phyloP scores from a whole-genome alignment of 1,140 invertebrate species.

The Myzus persicae region DNA sequence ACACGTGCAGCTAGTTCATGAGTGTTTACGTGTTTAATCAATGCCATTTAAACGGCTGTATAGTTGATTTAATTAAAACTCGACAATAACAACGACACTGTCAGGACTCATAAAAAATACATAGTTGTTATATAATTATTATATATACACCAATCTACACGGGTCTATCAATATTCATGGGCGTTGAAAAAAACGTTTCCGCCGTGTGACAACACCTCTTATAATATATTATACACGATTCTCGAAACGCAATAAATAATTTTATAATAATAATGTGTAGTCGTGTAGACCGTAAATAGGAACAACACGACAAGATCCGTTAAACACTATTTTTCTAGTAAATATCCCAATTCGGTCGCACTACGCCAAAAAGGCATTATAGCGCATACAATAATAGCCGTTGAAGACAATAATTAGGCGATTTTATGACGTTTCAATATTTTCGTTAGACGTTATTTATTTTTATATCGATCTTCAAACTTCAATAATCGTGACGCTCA shows the following conservation, averaged over 20 bases:
- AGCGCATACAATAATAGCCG: too few species aligned
- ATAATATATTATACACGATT: neutral
- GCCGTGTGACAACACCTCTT: slow-evolving; percentile 19
- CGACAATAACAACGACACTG: neutral
- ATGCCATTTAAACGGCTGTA: neutral
- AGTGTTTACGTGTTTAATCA: slow-evolving; percentile 6
- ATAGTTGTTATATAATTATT: neutral
- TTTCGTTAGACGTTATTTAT: too few species aligned
- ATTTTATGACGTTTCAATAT: too few species aligned
- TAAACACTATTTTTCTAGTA: neutral
- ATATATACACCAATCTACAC: neutral
- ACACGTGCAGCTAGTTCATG: neutral
- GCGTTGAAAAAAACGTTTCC: slow-evolving; percentile 27
- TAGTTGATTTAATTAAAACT: slow-evolving; percentile 34
- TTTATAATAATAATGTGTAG: neutral
- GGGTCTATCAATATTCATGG: slow-evolving; percentile 25
- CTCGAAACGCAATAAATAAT: neutral
- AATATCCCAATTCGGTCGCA: neutral
- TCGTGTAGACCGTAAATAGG: neutral
- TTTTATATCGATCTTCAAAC: too few species aligned
- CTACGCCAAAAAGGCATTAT: neutral
- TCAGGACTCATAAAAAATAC: neutral
- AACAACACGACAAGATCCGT: neutral
- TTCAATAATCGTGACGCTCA: too few species aligned
- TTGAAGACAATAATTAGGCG: neutral